Evolutionary conservation across 2,113 vertebrate genomes (phyloP).

Genomic region (Antigone vipio): DNA sequence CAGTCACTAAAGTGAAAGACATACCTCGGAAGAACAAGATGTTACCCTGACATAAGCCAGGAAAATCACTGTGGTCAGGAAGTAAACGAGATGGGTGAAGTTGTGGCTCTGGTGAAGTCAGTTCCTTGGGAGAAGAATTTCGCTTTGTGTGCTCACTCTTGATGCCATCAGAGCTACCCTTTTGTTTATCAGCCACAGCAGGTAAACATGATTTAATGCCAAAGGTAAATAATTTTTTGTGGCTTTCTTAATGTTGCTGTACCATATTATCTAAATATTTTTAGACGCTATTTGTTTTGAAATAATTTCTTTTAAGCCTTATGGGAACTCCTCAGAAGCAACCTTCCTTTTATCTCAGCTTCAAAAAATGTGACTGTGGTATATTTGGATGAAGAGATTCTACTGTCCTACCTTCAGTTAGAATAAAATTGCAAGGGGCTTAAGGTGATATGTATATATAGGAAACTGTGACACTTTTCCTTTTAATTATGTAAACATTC

Average conservation of each 20-base stretch:
- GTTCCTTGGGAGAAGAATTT: not conserved
- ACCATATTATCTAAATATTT: not conserved
- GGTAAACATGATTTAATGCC: not conserved
- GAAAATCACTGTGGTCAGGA: not conserved
- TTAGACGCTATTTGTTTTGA: not conserved
- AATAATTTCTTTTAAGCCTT: not conserved
- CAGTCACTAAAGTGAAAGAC: not conserved
- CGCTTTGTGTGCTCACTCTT: not conserved
- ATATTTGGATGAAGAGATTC: not conserved
- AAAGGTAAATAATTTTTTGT: not conserved
- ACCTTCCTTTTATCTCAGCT: not conserved
- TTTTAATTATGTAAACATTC: not conserved
- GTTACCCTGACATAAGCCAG: not conserved
- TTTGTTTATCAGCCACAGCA: not conserved
- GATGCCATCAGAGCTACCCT: not conserved
- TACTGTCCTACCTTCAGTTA: not conserved
- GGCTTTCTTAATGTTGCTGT: not conserved
- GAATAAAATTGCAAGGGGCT: not conserved
- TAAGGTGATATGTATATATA: not conserved
- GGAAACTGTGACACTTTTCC: not conserved
- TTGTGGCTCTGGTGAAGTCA: not conserved
- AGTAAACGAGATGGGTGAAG: not conserved
- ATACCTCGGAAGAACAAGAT: not conserved
- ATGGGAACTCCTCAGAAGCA: not conserved
- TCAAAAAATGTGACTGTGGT: not conserved